phyloP scores from a whole-genome alignment of 2,113 vertebrate genomes.

The Eupsittula cactorum region DNA sequence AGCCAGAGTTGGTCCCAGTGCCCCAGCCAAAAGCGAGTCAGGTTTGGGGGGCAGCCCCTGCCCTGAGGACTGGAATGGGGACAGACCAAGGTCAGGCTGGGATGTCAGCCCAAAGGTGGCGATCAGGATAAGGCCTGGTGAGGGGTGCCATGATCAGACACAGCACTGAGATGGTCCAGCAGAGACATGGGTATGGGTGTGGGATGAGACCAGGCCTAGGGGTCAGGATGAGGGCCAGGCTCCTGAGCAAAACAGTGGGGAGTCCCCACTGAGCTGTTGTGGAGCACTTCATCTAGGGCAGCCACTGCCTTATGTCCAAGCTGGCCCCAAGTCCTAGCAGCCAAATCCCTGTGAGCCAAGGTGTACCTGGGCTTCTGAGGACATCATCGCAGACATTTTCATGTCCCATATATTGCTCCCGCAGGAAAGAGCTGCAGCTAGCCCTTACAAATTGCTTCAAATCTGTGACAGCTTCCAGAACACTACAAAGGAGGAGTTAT shows the following conservation, averaged over 20 bases:
- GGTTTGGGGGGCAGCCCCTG: background rate
- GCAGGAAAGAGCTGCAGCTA: background rate
- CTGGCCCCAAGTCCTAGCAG: background rate
- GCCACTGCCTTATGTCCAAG: background rate
- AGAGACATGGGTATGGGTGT: background rate
- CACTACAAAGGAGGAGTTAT: background rate
- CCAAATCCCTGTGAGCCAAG: background rate
- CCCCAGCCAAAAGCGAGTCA: no score
- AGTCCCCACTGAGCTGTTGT: background rate
- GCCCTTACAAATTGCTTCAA: background rate
- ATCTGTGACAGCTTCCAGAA: background rate
- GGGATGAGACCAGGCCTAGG: fast-evolving
- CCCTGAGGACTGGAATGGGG: fast-evolving
- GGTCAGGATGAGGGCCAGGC: background rate
- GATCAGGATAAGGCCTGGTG: background rate
- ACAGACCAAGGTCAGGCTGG: no score
- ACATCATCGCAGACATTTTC: background rate
- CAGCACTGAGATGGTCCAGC: background rate
- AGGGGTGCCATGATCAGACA: background rate
- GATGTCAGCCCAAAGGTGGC: background rate
- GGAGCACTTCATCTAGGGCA: background rate
- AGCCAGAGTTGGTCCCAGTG: background rate
- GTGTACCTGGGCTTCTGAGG: background rate
- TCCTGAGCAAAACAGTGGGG: background rate
- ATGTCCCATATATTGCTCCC: background rate